Base-by-base conservation (phyloP, 1,140 invertebrate species). In the Dolichoris vasculosae region DNA sequence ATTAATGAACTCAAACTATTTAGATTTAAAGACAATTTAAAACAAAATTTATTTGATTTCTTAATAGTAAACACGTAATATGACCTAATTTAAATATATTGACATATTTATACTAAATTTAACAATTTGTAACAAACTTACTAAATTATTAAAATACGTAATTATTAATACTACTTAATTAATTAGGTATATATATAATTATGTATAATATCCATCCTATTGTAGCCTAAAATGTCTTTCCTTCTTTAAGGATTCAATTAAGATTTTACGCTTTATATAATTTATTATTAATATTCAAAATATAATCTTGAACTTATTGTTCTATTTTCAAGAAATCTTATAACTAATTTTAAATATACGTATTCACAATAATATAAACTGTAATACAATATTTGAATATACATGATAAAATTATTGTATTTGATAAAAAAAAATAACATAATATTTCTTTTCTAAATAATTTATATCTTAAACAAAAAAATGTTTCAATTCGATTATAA, bases 251-350 rank as follows among this genome's bases (percentile, higher is more conserved):
- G 30, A 78, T 76, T 40, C 67, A 38, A 15, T 35, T 55, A 73
- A 83, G 55, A 43, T 40, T 69, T 75, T 43, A 32, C 51, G n/a
- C n/a, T 43, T 84, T 84, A 78, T 32, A 46, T 78, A 84, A 83
- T 55, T 26, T 76, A 75, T 73, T 69, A 38, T 32, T 55, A 63
- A 35, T 11, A 55, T 8, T 63, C 43, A 55, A 17, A 48, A 76
- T 32, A 64, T 64, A 76, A 67, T 77, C 55, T 83, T 35, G 17
- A 38, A 15, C 48, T 76, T 59, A 17, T 83, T 83, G 0, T 2
- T 76, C 48, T n/a, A 63, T 26, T 15, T 38, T 20, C 69, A 46
- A 76, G 75, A 83, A 83, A 75, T 43, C 51, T n/a, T 55, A 40
- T 23, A 38, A 48, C 23, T 43, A 43, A 79, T 59, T 64, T 38